Evolutionary conservation across 1,140 invertebrate species (phyloP), one percentile per base, ranked within the genome.

Genomic region (Ruditapes philippinarum): DNA sequence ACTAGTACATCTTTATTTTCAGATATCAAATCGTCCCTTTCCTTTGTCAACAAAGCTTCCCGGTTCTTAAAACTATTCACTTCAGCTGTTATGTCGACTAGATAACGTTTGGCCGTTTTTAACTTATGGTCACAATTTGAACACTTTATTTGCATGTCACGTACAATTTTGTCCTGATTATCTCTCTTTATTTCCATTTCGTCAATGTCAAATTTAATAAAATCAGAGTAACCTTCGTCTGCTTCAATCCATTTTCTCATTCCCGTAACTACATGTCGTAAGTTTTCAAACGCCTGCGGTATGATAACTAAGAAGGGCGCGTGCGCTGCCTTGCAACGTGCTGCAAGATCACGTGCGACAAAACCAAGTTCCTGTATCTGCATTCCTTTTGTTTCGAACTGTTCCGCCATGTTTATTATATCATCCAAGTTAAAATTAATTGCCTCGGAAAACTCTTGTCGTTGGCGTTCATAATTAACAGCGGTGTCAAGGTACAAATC

Each of bases 391-490:
- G 88, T 89, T 78, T 93, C 90, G 80, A 92, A 93, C 65, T 91
- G 91, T 62, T 89, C 83, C n/a, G 85, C 88, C 81, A 93, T 90
- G 28, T 90, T 57, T 4, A 45, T 57, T 36, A 93, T 91, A 65
- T 92, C 88, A 60, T 90, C 68, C 2, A 91, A 45, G 76, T 91
- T 93, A 25, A 90, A 38, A n/a, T 42, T 51, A 22, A 94, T 89
- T 14, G 92, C 92, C 31, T 89, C 28, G 25, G 78, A 60, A n/a
- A 93, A 80, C 42, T 92, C 93, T 31, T 74, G 54, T n/a, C 87
- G 82, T 84, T 93, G 91, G 68, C 89, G 89, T 70, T 94, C 93
- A 82, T 94, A 94, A 83, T 93, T 91, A 19, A 88, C 89, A 12
- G 91, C 91, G 0, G 92, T 92, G 76, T 94, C 93, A 73, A 94